Conservation (phyloP, 2,797 vertebrate genomes). For the Arrhamphus sclerolepis region DNA sequence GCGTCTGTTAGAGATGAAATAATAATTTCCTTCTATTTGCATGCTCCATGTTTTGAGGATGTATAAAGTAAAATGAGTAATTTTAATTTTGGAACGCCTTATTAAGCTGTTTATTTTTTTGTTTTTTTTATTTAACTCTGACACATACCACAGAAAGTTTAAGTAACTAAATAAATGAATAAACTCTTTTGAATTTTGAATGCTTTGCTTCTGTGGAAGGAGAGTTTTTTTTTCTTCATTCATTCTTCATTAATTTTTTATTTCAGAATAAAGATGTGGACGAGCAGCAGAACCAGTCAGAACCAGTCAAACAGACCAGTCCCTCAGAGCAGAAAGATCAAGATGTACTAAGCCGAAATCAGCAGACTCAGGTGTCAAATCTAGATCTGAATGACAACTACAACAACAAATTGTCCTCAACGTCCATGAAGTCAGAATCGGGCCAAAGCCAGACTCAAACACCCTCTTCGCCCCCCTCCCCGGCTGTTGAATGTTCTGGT, state of each 20-base stretch:
- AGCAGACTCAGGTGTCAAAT: slow-evolving; percentile 70
- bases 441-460: slow-evolving; percentile 71
- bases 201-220: background rate
- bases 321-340: slow-evolving; percentile 63
- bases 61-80: too few relatives aligned
- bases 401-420: slow-evolving; percentile 78
- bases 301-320: slow-evolving; percentile 51
- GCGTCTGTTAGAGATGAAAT: too few relatives aligned
- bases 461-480: slow-evolving; percentile 73
- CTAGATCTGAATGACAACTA: slow-evolving; percentile 94
- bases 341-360: slow-evolving; percentile 49
- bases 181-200: background rate
- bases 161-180: too few relatives aligned
- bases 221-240: background rate
- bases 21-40: too few relatives aligned
- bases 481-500: slow-evolving; percentile 65
- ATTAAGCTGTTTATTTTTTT: too few relatives aligned
- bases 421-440: slow-evolving; percentile 48
- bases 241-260: background rate
- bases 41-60: too few relatives aligned
- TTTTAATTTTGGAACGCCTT: too few relatives aligned
- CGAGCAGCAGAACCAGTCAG: slow-evolving; percentile 59
- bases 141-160: too few relatives aligned
- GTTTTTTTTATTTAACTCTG: too few relatives aligned
- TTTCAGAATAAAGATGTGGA: slow-evolving; percentile 63